A percentile compares a stretch with the other conserved stretches of the same genome.
These are phyloP conservation scores for Hemicentrotus pulcherrimus DNA, from an alignment of 35 echinoderm and acorn worm species.

Conservation along the genomic window DNA sequence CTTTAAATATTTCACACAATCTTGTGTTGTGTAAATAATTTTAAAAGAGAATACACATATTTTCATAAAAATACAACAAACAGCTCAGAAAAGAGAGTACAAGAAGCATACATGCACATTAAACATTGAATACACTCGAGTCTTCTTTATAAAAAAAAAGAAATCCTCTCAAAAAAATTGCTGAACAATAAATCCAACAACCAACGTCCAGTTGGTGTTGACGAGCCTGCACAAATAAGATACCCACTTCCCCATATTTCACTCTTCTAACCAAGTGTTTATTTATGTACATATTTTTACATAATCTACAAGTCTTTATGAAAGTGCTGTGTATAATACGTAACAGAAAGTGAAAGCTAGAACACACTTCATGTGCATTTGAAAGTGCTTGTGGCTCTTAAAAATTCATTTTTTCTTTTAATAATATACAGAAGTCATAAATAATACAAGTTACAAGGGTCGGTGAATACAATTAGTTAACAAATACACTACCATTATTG, in stretches of 20 bases:
- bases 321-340: constrained; percentile 35
- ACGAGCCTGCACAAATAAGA: neutral
- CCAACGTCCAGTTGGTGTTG: neutral
- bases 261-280: neutral
- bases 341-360: constrained; percentile 37
- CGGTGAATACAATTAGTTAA: neutral
- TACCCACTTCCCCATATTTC: neutral
- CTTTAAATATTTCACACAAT: neutral
- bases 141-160: neutral
- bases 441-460: neutral
- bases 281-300: constrained; percentile 21
- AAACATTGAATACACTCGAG: neutral
- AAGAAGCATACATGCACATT: neutral
- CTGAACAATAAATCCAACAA: neutral
- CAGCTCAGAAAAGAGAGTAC: neutral
- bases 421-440: constrained; percentile 7
- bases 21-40: neutral
- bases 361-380: constrained; percentile 19
- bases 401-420: neutral
- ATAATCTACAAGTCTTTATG: constrained; percentile 34
- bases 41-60: neutral
- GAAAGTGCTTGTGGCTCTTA: constrained; percentile 32
- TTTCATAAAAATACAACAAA: neutral
- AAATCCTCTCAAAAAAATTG: neutral
- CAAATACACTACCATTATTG: neutral